Evolutionary conservation across 2,797 vertebrate species (phyloP).

Genomic region (Rhinoraja longicauda): DNA sequence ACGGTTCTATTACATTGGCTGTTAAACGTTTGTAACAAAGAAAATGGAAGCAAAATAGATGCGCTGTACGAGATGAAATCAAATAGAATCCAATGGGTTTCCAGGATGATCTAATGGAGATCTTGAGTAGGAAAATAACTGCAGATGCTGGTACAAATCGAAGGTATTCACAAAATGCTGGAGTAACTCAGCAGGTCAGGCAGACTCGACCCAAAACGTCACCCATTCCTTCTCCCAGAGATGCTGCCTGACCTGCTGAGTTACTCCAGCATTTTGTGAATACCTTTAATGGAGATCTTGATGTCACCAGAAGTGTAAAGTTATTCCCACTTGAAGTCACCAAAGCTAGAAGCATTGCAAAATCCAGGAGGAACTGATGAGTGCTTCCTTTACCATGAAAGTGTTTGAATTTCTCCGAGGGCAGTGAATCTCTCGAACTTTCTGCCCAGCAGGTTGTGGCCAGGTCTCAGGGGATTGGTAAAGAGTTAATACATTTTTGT

Average conservation of each 20-base stretch:
- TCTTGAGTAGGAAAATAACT: too few relatives aligned
- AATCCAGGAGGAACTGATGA: neutral
- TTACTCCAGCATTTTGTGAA: too few relatives aligned
- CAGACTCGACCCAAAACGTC: too few relatives aligned
- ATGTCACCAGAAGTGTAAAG: neutral
- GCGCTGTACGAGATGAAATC: neutral
- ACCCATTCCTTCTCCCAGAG: too few relatives aligned
- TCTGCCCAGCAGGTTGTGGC: too few relatives aligned
- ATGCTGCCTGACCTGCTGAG: too few relatives aligned
- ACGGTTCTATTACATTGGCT: neutral
- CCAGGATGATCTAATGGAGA: neutral
- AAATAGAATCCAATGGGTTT: neutral
- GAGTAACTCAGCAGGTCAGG: too few relatives aligned
- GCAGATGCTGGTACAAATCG: too few relatives aligned
- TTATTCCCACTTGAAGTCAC: neutral
- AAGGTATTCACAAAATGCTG: too few relatives aligned
- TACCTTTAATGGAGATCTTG: neutral
- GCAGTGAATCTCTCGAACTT: too few relatives aligned
- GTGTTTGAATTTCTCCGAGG: neutral
- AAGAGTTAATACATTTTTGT: too few relatives aligned
- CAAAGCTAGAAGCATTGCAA: neutral
- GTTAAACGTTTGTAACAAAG: neutral
- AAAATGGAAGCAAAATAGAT: neutral
- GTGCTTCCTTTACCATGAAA: neutral
- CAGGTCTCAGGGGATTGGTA: too few relatives aligned